Evolutionary conservation across 1,140 invertebrate genomes (phyloP), one percentile per base, ranked within the genome.

Genomic region (Stegodyphus dumicola): DNA sequence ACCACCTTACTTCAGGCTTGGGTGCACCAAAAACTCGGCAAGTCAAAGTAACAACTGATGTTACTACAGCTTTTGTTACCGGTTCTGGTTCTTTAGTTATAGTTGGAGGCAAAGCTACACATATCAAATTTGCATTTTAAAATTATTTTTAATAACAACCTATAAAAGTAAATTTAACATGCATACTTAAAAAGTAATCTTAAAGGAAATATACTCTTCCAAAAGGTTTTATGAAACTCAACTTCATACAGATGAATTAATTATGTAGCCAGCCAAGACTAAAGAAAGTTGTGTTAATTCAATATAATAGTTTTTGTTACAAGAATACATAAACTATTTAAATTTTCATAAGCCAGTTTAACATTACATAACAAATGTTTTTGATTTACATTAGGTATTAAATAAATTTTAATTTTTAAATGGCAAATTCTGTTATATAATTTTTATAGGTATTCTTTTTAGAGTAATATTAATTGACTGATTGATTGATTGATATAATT

Each of bases 1-100:
- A 93, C 98, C 98, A 99, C 89, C 96, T 96, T 15, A 99, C 95
- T 86, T 94, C 92, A 0, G 98, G 97, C 89, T 95, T 95, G 1
- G 98, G 98, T 2, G 98, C 97, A 48, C 97, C 98, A 91, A 97
- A 96, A 15, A 98, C 97, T 73, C 94, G 93, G 91, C 98, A 99
- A 11, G 93, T 95, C 88, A 99, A 91, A 74, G 93, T 95, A 0
- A 97, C 93, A 54, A 93, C 93, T 69, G 94, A 93, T 0, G 96
- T 95, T 89, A 97, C 95, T 33, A 95, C 95, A 2, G 94, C 93
- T 77, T 89, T 88, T 5, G 88, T 86, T 71, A 95, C 92, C 86
- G 95, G 93, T 51, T 92, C 93, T 0, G 97, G 97, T 2, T 95
- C 93, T 89, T 95, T 94, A 11, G 94, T 94, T 83, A 99, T 98